Evolutionary conservation across 2,113 vertebrate genomes (phyloP).

Genomic region (Delphinapterus leucas): DNA sequence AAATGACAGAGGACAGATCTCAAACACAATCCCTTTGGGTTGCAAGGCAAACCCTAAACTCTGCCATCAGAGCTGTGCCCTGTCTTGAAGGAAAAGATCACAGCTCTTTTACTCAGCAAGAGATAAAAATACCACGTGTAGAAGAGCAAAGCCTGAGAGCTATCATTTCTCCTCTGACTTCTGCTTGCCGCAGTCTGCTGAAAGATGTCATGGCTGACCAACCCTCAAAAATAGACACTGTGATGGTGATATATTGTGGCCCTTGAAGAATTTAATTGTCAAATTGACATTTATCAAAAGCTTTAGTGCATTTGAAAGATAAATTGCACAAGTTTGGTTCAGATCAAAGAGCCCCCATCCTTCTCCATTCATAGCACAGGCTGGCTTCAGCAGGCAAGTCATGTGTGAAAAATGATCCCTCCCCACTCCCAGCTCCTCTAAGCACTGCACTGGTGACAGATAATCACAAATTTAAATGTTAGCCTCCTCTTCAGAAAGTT

Average conservation of each 20-base stretch:
- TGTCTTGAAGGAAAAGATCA: conserved; percentile 17
- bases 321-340: conserved; percentile 78
- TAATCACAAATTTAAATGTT: conserved; percentile 84
- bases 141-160: conserved; percentile 17
- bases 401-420: conserved; percentile 79
- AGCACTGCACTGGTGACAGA: conserved; percentile 74
- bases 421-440: conserved; percentile 39
- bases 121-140: conserved; percentile 32
- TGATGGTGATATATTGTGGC: conserved; percentile 51
- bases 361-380: conserved; percentile 58
- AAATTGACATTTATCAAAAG: conserved; percentile 79
- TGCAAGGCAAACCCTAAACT: not conserved
- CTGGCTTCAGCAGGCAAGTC: conserved; percentile 74
- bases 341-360: conserved; percentile 75
- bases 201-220: conserved; percentile 51
- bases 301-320: conserved; percentile 82
- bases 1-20: not conserved
- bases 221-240: conserved; percentile 57
- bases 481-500: conserved; percentile 79
- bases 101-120: conserved; percentile 24
- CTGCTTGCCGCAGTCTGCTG: conserved; percentile 14
- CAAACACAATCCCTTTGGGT: not conserved
- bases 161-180: conserved; percentile 41
- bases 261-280: conserved; percentile 79
- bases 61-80: not conserved